Percentiles rank a stretch among this genome's conserved stretches.
phyloP scores from a whole-genome alignment of 2,113 vertebrate species.

The Dermatemys mawii region DNA sequence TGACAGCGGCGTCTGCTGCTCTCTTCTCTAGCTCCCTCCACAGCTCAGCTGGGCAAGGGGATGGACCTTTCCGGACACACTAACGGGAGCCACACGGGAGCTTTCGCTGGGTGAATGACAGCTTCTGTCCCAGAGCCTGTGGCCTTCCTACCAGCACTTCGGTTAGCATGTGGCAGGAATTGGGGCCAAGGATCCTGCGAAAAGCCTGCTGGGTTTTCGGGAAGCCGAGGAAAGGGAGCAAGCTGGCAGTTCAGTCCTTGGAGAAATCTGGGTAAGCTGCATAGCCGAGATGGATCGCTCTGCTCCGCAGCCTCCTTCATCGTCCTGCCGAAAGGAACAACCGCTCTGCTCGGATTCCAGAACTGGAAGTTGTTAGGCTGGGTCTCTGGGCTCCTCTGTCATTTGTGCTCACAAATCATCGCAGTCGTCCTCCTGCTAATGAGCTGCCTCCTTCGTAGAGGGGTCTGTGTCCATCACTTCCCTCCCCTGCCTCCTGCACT shows the following conservation, averaged over 20 bases:
- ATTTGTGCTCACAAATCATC: background rate
- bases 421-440: background rate
- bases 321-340: background rate
- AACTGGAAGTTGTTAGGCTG: background rate
- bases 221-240: background rate
- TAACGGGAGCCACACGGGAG: background rate
- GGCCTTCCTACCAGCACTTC: slow-evolving; percentile 2
- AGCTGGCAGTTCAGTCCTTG: background rate
- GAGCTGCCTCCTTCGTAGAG: background rate
- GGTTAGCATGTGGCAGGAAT: slow-evolving; percentile 8
- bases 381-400: background rate
- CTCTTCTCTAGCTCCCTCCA: background rate
- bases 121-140: too few relatives aligned
- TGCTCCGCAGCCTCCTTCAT: slow-evolving; percentile 7
- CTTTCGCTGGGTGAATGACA: background rate
- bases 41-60: too few relatives aligned
- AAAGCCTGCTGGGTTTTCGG: background rate
- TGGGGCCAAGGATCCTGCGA: background rate
- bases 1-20: too few relatives aligned
- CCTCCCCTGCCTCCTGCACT: background rate
- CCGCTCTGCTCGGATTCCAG: background rate
- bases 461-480: background rate
- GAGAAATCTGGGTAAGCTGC: slow-evolving; percentile 16
- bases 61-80: background rate
- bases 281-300: background rate